Evolutionary conservation across 1,140 invertebrate genomes (phyloP).

Genomic region (Wiebesia pumilae): DNA sequence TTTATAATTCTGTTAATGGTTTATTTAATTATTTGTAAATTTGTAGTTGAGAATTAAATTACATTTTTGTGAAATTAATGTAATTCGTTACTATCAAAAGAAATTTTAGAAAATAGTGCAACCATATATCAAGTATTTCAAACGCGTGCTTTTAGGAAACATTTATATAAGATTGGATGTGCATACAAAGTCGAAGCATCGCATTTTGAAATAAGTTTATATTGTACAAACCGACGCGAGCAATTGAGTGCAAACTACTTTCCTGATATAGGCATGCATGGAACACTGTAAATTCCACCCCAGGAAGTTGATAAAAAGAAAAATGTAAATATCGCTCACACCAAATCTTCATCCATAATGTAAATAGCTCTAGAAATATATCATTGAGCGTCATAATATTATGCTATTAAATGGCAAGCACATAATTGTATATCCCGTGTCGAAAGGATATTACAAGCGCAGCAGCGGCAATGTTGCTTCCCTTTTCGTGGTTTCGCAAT

Average conservation of each 20-base stretch:
- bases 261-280: not conserved
- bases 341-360: not conserved
- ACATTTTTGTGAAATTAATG: no score
- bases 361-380: conserved; percentile 31
- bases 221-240: not conserved
- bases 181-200: not conserved
- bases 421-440: conserved; percentile 34
- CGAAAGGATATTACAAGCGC: conserved; percentile 22
- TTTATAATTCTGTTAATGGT: no score
- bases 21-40: no score
- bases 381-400: conserved; percentile 22
- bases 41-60: no score
- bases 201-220: not conserved
- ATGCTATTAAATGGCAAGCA: conserved; percentile 6
- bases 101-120: not conserved
- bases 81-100: no score
- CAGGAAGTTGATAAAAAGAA: conserved; percentile 35
- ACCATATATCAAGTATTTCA: not conserved
- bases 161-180: not conserved
- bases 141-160: not conserved
- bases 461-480: not conserved
- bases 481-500: no score
- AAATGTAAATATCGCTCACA: conserved; percentile 14
- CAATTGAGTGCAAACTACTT: not conserved
- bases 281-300: conserved; percentile 12